Base-by-base conservation (phyloP, 2,888 invertebrate species). In the Microlaimidae sp. region DNA sequence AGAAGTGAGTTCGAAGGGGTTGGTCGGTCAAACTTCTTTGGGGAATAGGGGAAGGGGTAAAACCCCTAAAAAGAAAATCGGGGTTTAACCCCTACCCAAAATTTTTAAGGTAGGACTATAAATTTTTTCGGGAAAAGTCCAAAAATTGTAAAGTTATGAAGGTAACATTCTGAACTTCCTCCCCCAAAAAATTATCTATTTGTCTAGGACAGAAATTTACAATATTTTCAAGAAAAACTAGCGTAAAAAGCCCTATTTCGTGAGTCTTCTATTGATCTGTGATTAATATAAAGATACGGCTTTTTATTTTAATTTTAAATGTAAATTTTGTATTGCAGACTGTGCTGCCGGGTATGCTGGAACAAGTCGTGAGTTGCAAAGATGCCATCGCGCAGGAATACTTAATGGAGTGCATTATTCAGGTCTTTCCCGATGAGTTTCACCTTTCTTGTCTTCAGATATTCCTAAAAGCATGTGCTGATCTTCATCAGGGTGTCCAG, bases 301-400 rank as follows among this genome's bases (percentile, higher is more conserved):
- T n/a, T 49, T 10, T 52, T 17, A 25, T 21, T 48, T 23, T 4
- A 41, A 26, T 26, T 10, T 40, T 24, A 23, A n/a, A n/a, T n/a
- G n/a, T n/a, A n/a, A n/a, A n/a, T n/a, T 19, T 47, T 43, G 17
- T 27, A 47, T 67, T 69, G 52, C 64, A 79, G 78, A 75, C 82
- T 57, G 90, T 97, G 56, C 76, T 99, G 64, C 93, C 95, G 1
- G 92, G 90, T 4, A 90, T 99, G 60, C 76, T 95, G 68, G 97
- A 97, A 71, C 97, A 97, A 75, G 90, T 89, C 23, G 95, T 97
- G 51, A 92, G 90, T 71, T 99, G 97, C 69, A 76, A 88, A 58
- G 97, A 97, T 75, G 86, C 92, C 0, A 95, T 97, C 57, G 93
- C 97, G 13, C 95, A 97, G 75, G 95, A 97, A 75, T 99, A 97